Conservation (phyloP, 2,113 vertebrate genomes). For the Alces alces region DNA sequence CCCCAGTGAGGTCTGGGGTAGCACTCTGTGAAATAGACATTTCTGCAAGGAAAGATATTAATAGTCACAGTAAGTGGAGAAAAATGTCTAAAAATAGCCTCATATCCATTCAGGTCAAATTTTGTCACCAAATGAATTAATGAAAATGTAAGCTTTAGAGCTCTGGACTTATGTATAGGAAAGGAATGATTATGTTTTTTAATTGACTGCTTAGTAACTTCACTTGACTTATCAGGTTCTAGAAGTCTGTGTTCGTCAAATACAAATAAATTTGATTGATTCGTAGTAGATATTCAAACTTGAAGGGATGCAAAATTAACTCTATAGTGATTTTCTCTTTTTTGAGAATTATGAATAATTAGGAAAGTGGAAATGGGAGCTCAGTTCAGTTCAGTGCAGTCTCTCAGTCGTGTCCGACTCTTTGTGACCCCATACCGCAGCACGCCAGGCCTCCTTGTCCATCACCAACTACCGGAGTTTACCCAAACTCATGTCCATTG, state of each 20-base stretch:
- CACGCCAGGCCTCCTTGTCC: background rate
- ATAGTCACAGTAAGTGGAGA: background rate
- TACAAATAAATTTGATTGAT: background rate
- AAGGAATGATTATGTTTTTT: background rate
- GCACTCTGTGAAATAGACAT: background rate
- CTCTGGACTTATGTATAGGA: background rate
- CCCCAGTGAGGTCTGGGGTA: background rate
- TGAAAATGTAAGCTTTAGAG: background rate
- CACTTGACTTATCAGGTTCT: background rate
- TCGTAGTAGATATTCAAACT: background rate
- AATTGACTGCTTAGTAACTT: background rate
- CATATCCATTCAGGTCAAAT: background rate
- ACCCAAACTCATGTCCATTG: background rate
- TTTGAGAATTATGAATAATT: background rate
- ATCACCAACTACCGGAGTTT: background rate
- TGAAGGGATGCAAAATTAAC: background rate
- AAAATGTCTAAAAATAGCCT: background rate
- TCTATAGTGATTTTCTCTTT: background rate
- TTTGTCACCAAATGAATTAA: background rate
- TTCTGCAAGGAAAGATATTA: background rate
- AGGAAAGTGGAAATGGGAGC: background rate
- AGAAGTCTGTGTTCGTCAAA: background rate
- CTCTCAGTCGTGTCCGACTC: background rate
- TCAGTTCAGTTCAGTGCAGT: background rate
- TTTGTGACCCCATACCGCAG: background rate